These are phyloP conservation scores for Aramus guarauna DNA, from an alignment of 2,113 vertebrate species.

Conservation along the genomic window DNA sequence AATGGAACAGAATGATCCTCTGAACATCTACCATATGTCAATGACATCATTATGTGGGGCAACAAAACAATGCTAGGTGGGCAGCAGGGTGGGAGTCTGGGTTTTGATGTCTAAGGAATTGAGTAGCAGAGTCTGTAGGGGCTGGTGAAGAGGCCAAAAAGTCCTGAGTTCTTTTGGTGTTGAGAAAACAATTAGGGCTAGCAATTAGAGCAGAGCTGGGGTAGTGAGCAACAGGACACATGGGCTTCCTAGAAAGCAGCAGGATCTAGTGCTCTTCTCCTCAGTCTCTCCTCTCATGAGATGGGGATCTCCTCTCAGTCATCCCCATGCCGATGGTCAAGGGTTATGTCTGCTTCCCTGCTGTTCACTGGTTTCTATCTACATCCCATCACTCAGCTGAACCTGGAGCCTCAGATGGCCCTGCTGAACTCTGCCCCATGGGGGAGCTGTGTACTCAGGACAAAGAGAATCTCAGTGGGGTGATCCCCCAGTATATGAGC, in stretches of 20 bases:
- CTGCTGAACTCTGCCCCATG: neutral
- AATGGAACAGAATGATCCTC: neutral
- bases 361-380: neutral
- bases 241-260: neutral
- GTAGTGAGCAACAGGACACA: neutral
- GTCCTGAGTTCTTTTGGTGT: neutral
- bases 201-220: neutral
- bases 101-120: neutral
- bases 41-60: accelerated
- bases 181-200: neutral
- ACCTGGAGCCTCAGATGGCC: neutral
- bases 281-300: neutral
- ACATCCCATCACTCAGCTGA: neutral
- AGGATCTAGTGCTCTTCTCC: neutral
- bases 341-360: neutral
- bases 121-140: neutral
- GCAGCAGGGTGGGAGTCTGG: neutral
- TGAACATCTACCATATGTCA: accelerated
- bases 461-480: neutral
- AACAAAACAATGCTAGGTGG: neutral
- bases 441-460: neutral
- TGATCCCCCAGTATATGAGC: accelerated
- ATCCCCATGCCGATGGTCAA: neutral
- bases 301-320: neutral
- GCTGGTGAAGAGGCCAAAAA: neutral